phyloP scores from a whole-genome alignment of 2,797 vertebrate genomes.

The Sarcophilus harrisii region DNA sequence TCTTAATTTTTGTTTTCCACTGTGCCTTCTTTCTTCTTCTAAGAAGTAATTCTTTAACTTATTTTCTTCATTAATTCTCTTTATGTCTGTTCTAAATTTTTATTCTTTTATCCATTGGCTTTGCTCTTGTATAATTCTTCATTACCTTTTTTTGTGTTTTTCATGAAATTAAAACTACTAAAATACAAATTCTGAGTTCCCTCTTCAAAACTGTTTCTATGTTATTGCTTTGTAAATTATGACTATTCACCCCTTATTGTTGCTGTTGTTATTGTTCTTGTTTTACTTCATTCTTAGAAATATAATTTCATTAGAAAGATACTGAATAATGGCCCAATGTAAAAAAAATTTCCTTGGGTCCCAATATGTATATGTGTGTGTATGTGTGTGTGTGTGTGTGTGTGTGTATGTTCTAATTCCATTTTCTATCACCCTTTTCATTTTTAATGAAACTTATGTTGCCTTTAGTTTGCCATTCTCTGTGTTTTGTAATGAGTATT shows the following conservation, averaged over 20 bases:
- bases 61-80: neutral
- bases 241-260: too few species aligned
- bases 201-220: too few species aligned
- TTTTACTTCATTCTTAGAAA: too few species aligned
- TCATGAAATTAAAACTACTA: too few species aligned
- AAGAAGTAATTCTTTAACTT: neutral
- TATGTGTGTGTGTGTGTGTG: neutral
- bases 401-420: neutral
- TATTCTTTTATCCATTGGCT: neutral
- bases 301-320: too few species aligned
- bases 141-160: too few species aligned
- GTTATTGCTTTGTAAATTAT: too few species aligned
- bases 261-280: too few species aligned
- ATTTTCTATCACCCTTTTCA: neutral
- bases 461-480: neutral
- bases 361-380: neutral
- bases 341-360: neutral
- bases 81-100: neutral
- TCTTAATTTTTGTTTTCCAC: neutral
- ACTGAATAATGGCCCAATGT: neutral
- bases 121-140: too few species aligned
- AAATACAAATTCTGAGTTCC: too few species aligned
- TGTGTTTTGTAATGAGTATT: neutral
- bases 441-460: neutral
- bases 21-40: neutral